phyloP scores from a whole-genome alignment of 2,888 invertebrate species.

The Punctoribates punctum region DNA sequence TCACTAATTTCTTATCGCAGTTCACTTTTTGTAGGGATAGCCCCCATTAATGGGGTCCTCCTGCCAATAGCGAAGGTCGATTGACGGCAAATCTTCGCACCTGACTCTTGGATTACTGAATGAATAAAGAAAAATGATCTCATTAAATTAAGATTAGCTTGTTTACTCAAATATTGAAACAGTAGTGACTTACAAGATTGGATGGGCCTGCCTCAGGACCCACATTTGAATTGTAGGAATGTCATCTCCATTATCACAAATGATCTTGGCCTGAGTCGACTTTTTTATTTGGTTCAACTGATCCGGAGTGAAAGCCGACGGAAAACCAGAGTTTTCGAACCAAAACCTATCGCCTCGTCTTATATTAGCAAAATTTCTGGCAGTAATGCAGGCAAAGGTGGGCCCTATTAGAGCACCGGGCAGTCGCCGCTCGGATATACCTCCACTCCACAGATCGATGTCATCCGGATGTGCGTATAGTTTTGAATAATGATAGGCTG shows the following conservation, averaged over 20 bases:
- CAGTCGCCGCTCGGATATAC: constrained; percentile 81
- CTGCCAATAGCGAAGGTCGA: constrained; percentile 47
- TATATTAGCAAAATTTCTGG: constrained; percentile 78
- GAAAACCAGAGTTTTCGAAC: constrained; percentile 87
- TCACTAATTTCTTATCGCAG: neutral
- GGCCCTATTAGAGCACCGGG: constrained; percentile 90
- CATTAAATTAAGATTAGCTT: too few species aligned
- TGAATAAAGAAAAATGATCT: neutral
- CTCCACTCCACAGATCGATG: constrained; percentile 91
- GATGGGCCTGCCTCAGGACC: constrained; percentile 76
- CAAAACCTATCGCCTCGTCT: constrained; percentile 82
- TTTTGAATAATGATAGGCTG: constrained; percentile 49
- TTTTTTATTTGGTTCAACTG: constrained; percentile 79
- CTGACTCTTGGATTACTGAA: constrained; percentile 54
- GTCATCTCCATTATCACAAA: constrained; percentile 87
- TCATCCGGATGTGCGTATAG: constrained; percentile 72
- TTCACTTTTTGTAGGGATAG: constrained; percentile 19
- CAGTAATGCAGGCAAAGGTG: constrained; percentile 85
- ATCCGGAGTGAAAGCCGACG: constrained; percentile 80
- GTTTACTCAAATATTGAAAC: too few species aligned
- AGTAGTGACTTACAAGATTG: constrained; percentile 47
- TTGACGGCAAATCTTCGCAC: constrained; percentile 50
- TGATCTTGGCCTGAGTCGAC: constrained; percentile 72
- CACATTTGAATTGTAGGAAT: constrained; percentile 85
- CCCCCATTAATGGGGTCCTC: constrained; percentile 45